Evolutionary conservation across 2,797 vertebrate species (phyloP).

Genomic region (Scarus forsteni): DNA sequence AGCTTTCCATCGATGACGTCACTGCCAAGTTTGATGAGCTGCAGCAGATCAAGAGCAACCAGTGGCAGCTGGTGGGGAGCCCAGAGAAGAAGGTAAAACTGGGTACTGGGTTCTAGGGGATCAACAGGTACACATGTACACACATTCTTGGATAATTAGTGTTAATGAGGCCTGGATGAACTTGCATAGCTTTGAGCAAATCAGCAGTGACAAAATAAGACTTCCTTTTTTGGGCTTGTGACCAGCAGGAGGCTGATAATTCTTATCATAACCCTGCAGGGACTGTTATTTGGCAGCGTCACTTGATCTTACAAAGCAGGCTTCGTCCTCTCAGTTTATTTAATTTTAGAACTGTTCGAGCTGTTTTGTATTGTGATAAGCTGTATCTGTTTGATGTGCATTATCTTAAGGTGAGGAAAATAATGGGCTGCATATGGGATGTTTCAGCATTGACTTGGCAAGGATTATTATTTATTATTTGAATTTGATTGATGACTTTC

Average conservation of each 20-base stretch:
- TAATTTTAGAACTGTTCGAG: neutral
- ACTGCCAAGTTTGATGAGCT: constrained; percentile 99
- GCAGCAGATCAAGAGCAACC: constrained; percentile 95
- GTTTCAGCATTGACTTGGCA: no score
- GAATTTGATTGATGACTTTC: no score
- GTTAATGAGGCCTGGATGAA: constrained; percentile 49
- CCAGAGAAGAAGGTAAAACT: constrained; percentile 92
- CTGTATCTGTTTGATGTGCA: no score
- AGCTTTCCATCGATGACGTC: constrained; percentile 98
- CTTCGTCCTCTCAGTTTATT: neutral
- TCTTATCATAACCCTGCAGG: constrained; percentile 34
- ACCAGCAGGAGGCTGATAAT: constrained; percentile 50
- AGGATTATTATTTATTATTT: no score
- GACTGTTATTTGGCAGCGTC: constrained; percentile 10
- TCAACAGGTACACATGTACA: neutral
- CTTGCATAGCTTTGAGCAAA: constrained; percentile 30
- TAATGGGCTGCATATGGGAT: no score
- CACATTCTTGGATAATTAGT: constrained; percentile 24
- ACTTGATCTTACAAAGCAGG: constrained; percentile 13
- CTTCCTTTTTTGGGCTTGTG: constrained; percentile 27
- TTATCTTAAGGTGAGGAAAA: neutral
- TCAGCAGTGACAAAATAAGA: constrained; percentile 23
- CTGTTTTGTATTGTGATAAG: neutral
- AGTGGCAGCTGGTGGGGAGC: constrained; percentile 92
- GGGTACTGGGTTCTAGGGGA: neutral